Evolutionary conservation across 2,113 vertebrate species (phyloP), one percentile per base, ranked within the genome.

Genomic region (Cavia porcellus): DNA sequence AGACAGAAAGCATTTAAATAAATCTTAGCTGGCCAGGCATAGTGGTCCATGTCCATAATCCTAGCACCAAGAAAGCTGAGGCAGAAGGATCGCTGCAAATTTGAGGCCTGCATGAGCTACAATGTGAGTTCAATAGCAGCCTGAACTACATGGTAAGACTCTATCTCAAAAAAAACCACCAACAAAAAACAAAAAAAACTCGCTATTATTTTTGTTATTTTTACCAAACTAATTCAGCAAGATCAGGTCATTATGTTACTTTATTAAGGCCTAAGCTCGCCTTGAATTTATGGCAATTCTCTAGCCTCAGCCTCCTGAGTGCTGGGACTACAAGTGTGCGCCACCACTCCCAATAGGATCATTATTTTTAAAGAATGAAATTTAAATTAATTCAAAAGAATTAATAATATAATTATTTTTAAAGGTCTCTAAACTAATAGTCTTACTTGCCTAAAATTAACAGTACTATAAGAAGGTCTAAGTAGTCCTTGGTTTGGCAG

Each of bases 371-470:
- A 75, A 86, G 55, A n/a, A n/a, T n/a, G n/a, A n/a, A n/a, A n/a
- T n/a, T n/a, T n/a, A n/a, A n/a, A n/a, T n/a, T n/a, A n/a, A n/a
- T 5, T 22, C 68, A 50, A 38, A 83, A 88, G 30, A 91, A 84
- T 77, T 87, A 94, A 88, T 30, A 94, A 61, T 59, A 89, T 20
- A 47, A 81, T 45, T 20, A 57, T 86, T 94, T 83, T 86, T 86
- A 22, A 32, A 28, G 15, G 79, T 52, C 74, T 93, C 64, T 32
- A 94, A 92, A 96, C 22, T 90, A 59, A 61, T 15, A 32, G 52
- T 45, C n/a, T 32, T 88, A 25, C 59, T 80, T 90, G 25, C 32
- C 59, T 66, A 93, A 12, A 93, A 88, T 45, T 22, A 88, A 88
- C 28, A 92, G 66, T 38, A 72, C 70, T 83, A 42, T 68, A 81